phyloP scores from a whole-genome alignment of 2,888 invertebrate species.

The Stomorhina lunata region DNA sequence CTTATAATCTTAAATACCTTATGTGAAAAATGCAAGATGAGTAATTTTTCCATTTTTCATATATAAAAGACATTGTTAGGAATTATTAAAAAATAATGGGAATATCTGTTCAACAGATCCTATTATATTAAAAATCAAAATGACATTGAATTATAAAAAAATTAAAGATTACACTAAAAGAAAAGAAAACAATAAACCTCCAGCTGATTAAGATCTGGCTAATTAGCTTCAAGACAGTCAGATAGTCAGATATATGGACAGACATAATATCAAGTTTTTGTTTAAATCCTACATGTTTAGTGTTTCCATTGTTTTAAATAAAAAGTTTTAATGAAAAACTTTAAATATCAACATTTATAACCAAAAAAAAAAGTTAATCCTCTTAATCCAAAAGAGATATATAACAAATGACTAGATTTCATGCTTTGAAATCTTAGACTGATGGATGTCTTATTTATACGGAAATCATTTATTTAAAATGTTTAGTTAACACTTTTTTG shows the following conservation, averaged over 20 bases:
- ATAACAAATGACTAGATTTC: background rate
- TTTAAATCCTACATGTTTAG: no score
- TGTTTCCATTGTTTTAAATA: no score
- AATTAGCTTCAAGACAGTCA: background rate
- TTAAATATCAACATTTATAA: no score
- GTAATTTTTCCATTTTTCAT: conserved; percentile 25
- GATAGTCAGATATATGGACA: no score
- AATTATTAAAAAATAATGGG: conserved; percentile 12
- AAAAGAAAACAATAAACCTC: background rate
- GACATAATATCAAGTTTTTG: no score
- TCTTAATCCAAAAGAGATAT: background rate
- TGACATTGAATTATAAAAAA: conserved; percentile 43
- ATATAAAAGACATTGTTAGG: conserved; percentile 38
- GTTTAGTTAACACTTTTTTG: background rate
- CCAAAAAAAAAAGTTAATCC: no score
- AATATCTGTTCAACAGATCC: background rate
- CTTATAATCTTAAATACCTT: conserved; percentile 58
- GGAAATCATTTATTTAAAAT: conserved; percentile 25
- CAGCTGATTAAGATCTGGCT: conserved; percentile 15
- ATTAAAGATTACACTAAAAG: background rate
- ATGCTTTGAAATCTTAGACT: background rate
- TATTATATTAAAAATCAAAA: conserved; percentile 39
- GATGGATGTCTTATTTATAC: conserved; percentile 14
- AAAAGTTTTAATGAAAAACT: no score
- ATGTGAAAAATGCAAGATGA: conserved; percentile 36